phyloP scores from a whole-genome alignment of 1,140 invertebrate genomes.

The Trichoplusia ni region DNA sequence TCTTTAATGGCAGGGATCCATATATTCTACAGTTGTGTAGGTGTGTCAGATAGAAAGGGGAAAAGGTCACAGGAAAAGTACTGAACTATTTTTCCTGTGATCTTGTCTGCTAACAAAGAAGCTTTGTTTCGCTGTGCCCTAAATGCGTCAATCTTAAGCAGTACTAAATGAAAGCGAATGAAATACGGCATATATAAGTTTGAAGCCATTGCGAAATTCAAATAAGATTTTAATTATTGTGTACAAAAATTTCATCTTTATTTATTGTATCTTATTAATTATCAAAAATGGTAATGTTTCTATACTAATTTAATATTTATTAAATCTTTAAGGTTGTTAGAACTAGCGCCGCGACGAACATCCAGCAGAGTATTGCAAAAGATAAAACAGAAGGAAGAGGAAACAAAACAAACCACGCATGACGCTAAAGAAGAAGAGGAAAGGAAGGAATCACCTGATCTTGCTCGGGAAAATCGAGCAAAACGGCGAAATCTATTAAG shows the following conservation, averaged over 20 bases:
- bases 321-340: slow-evolving; percentile 74
- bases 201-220: no score
- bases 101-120: no score
- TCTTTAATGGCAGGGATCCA: no score
- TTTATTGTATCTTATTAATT: not conserved
- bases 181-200: no score
- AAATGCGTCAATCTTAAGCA: no score
- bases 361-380: slow-evolving; percentile 82
- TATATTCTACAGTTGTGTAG: no score
- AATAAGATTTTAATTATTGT: no score
- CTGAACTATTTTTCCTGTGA: no score
- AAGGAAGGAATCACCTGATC: slow-evolving; percentile 54
- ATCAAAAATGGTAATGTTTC: not conserved
- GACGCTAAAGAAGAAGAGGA: slow-evolving; percentile 58
- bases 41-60: no score
- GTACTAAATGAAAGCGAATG: no score
- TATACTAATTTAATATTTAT: not conserved
- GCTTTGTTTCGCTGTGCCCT: no score
- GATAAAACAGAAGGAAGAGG: slow-evolving; percentile 79
- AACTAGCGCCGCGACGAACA: slow-evolving; percentile 82
- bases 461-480: slow-evolving; percentile 67
- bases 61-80: no score
- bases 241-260: not conserved
- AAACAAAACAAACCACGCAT: slow-evolving; percentile 57
- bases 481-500: slow-evolving; percentile 67